Base-by-base conservation (phyloP, 1,140 invertebrate genomes). In the Zaprionus gabonicus region DNA sequence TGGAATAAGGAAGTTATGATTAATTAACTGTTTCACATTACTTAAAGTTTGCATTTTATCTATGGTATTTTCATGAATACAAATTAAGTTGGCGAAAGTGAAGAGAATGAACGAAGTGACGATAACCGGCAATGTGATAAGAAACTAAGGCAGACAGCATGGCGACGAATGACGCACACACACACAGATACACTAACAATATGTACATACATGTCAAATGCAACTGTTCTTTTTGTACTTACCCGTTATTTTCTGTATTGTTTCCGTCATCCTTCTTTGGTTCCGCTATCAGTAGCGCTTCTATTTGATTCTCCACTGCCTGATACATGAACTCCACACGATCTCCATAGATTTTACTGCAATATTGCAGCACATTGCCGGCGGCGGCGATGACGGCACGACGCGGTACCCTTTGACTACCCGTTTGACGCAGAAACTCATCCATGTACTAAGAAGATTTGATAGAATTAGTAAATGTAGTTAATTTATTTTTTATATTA, bases 281-380 rank as follows among this genome's bases (percentile, higher is more conserved):
- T 23, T 81, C 75, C 9, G 78, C 68, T 28, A 55, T 53, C 10
- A 80, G 46, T 23, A 88, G 44, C 0, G 78, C 38, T 28, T 88
- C 74, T 5, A 84, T 66, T 34, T 84, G 85, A 31, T 88, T 66
- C 27, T 76, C 66, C 34, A 81, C 81, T 17, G 62, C 69, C 55
- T 88, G 84, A 28, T 67, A 62, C 62, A 85, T 58, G 10, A 71
- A 66, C 25, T 90, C 86, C 20, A 90, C 80, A 15, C 85, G 80
- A 53, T 86, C 82, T 1, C 71, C 69, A 44, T 85, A 90, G 64
- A 91, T 76, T 66, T 81, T 91, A 5, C 81, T 69, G 27, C 67
- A 73, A 36, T 71, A 80, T 28, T 80, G 78, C 9, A 91, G 20
- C 20, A 76, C 77, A 20, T 70, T 82, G 36, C 79, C 86, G 20